Base-by-base conservation (phyloP, 2,113 vertebrate genomes). In the Pedetes capensis region DNA sequence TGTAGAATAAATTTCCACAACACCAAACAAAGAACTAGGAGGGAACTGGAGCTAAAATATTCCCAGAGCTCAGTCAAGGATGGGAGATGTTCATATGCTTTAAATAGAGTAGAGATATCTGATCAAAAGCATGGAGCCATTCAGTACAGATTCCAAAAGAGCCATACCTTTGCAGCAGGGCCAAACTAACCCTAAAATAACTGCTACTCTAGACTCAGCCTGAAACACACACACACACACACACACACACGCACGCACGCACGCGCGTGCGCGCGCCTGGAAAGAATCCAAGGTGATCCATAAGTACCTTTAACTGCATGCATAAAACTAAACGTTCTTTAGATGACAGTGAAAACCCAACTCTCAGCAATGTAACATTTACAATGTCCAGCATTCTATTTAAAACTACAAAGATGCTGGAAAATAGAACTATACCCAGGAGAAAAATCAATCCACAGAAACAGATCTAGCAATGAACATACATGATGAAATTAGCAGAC, bases 391-490 rank as follows among this genome's bases (percentile, higher is more conserved):
- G 25, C 8, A 34, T 29, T 16, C 22, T 55, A 14, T 20, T 23
- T 72, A 83, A 90, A 74, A 63, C 61, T 71, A n/a, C 9, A 81
- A 53, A 47, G 23, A 92, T 53, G 8, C 42, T 82, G 18, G 6
- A 92, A 95, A 72, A 71, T 7, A 79, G 4, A 20, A 55, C 8
- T 22, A 82, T 25, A 76, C 4, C 34, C 47, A 78, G 25, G 25
- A 93, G 84, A 93, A 94, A 95, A 95, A 59, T 64, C 8, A 82
- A 2, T 57, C 27, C 34, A 82, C 3, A 92, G 23, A 95, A 75
- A 79, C 27, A 72, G 74, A 93, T 5, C 61, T 68, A 71, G 44
- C 87, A 88, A 69, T 89, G 44, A n/a, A 80, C 37, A 89, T n/a
- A 49, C 18, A 51, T 47, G n/a, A 80, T 61, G 22, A 75, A 94